Conservation (phyloP, 1,140 invertebrate genomes). For the Apocrypta bakeri region DNA sequence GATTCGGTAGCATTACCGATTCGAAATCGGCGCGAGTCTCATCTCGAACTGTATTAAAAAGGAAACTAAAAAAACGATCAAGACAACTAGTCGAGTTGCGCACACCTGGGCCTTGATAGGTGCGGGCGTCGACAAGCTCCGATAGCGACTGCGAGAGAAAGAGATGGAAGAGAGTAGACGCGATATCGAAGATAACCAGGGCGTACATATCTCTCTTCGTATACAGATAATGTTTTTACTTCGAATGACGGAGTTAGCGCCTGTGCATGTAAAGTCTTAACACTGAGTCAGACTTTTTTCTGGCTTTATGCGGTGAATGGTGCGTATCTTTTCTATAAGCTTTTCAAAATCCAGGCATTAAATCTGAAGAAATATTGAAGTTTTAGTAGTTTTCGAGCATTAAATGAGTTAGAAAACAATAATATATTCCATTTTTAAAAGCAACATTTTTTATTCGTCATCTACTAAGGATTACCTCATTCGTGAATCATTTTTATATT, state of each 20-base stretch:
- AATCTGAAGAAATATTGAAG: too few relatives aligned
- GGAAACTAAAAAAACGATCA: background rate
- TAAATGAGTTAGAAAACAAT: too few relatives aligned
- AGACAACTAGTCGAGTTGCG: background rate
- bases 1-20: background rate
- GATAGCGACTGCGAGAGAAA: background rate
- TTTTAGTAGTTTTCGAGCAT: too few relatives aligned
- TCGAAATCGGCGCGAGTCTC: background rate
- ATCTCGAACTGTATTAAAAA: background rate
- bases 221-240: slow-evolving; percentile 22
- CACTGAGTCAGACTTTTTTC: too few relatives aligned
- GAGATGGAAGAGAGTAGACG: too few relatives aligned
- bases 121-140: background rate
- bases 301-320: background rate
- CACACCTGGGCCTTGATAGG: background rate
- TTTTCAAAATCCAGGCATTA: too few relatives aligned
- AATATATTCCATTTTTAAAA: too few relatives aligned
- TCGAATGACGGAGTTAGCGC: background rate
- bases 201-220: background rate
- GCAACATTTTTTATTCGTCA: too few relatives aligned
- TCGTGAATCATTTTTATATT: too few relatives aligned
- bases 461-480: too few relatives aligned
- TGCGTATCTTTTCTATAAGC: too few relatives aligned
- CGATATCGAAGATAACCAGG: slow-evolving; percentile 23
- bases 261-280: too few relatives aligned